phyloP scores from a whole-genome alignment of 2,888 invertebrate species.

The Sphaerophoria rueppellii region DNA sequence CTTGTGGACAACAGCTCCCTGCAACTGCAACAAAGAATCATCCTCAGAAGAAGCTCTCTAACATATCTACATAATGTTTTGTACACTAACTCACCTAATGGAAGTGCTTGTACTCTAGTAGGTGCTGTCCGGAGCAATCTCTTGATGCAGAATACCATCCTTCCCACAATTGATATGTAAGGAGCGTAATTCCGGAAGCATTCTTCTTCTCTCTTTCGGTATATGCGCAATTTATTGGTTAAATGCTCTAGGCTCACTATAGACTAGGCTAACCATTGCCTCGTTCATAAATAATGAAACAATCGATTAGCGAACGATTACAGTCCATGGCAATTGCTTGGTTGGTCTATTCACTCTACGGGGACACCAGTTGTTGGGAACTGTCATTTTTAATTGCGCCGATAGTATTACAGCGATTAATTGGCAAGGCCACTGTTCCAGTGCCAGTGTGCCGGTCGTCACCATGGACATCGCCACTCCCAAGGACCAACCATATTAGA shows the following conservation, averaged over 20 bases:
- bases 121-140: conserved; percentile 23
- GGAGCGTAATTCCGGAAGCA: conserved; percentile 63
- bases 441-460: not conserved
- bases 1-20: conserved; percentile 31
- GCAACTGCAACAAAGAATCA: conserved; percentile 11
- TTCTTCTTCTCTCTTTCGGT: conserved; percentile 46
- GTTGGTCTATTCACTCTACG: conserved; percentile 1
- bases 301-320: conserved; percentile 67
- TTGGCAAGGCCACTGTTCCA: conserved; percentile 54
- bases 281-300: conserved; percentile 67
- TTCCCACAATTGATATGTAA: conserved; percentile 28
- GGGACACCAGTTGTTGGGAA: conserved; percentile 47
- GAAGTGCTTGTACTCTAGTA: not conserved
- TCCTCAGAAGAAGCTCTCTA: not conserved
- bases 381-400: conserved; percentile 69
- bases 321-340: conserved; percentile 41
- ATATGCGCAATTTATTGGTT: conserved; percentile 46
- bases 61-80: not conserved
- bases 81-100: not conserved
- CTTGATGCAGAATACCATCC: not conserved
- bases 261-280: conserved; percentile 35
- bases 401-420: conserved; percentile 62
- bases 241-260: not conserved
- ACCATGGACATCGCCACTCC: not conserved
- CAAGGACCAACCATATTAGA: conserved; percentile 25